These are phyloP conservation scores for Trachymyrmex cornetzi DNA, from an alignment of 1,140 invertebrate genomes.

Conservation along the genomic window DNA sequence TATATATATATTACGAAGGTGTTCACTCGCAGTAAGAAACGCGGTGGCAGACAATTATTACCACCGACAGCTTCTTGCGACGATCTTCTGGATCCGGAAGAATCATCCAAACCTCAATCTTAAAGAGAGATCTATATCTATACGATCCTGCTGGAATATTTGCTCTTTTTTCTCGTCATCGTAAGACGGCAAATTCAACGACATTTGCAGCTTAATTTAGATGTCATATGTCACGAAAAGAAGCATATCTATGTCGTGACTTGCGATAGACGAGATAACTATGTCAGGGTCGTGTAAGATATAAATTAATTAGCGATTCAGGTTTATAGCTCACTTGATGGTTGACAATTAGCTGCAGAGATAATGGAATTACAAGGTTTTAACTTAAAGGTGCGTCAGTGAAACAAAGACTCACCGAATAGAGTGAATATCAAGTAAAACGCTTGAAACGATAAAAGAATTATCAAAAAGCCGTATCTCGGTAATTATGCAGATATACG, in stretches of 20 bases:
- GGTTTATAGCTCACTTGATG: background rate
- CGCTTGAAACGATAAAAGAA: constrained; percentile 12
- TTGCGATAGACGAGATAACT: constrained; percentile 26
- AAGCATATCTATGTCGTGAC: constrained; percentile 69
- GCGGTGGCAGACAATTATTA: constrained; percentile 86
- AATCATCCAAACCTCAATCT: constrained; percentile 82
- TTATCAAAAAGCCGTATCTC: constrained; percentile 62
- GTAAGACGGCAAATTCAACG: constrained; percentile 21
- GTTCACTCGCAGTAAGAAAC: constrained; percentile 91
- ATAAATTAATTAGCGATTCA: constrained; percentile 55
- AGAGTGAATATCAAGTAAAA: constrained; percentile 13
- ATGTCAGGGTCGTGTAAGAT: constrained; percentile 30
- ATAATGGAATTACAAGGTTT: constrained; percentile 32
- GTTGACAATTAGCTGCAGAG: constrained; percentile 1
- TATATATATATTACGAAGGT: constrained; percentile 88
- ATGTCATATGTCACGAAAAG: constrained; percentile 14
- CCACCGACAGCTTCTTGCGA: constrained; percentile 85
- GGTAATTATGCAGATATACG: constrained; percentile 50
- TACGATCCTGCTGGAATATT: background rate
- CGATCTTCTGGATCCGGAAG: constrained; percentile 84
- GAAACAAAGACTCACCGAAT: constrained; percentile 28
- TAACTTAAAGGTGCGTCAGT: background rate
- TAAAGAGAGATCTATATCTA: constrained; percentile 65
- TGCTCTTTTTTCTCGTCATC: constrained; percentile 15
- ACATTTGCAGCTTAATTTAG: constrained; percentile 46